phyloP scores from a whole-genome alignment of 92 coral and sea anemone genomes.

The Phymanthus crucifer region DNA sequence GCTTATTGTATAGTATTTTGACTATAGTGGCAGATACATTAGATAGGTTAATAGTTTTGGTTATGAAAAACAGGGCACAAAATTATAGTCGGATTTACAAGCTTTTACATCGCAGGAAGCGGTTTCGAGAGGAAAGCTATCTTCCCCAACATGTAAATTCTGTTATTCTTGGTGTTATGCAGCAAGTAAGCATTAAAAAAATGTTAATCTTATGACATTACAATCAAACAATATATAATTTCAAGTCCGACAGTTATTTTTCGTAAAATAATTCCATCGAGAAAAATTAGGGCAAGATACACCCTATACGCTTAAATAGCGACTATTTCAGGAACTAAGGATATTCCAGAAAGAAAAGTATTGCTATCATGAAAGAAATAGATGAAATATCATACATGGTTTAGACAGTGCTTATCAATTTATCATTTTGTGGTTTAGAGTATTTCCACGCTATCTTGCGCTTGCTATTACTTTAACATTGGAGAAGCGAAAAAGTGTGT shows the following conservation, averaged over 20 bases:
- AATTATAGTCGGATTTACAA: background rate
- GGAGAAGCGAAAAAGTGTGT: constrained; percentile 97
- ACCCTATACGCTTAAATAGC: background rate
- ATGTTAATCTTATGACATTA: background rate
- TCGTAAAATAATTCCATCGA: background rate
- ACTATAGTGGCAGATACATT: background rate
- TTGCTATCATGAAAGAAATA: background rate
- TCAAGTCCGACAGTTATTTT: background rate
- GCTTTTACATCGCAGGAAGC: background rate
- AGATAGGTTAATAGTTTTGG: background rate
- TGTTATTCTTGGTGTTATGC: background rate
- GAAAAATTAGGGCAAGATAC: background rate
- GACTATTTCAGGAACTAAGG: background rate
- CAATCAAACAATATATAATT: background rate
- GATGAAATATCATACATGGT: background rate
- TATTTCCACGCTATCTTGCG: background rate
- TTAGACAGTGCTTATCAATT: background rate
- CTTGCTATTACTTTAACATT: constrained; percentile 66
- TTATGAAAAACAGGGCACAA: background rate
- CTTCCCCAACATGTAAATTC: background rate
- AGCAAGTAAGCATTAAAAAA: background rate
- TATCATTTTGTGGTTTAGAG: background rate
- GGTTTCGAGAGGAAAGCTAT: background rate
- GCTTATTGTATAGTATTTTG: background rate
- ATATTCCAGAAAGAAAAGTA: background rate